Evolutionary conservation across 2,888 invertebrate genomes (phyloP).

Genomic region (Conchocele bisecta): DNA sequence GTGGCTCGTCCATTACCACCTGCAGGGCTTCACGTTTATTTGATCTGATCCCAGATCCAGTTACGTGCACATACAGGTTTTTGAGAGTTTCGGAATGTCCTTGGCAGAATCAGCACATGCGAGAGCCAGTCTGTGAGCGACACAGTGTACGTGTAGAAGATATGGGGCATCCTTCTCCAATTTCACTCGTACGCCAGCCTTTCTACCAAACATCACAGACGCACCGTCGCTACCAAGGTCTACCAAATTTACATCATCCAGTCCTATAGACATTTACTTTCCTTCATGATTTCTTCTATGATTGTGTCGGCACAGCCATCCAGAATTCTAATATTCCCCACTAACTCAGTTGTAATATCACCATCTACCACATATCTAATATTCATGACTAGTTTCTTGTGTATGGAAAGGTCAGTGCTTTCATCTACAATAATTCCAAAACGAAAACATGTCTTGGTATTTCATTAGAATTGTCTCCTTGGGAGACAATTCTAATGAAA

Average conservation of each 20-base stretch:
- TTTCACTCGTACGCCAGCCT: constrained; percentile 2
- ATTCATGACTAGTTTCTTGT: constrained; percentile 5
- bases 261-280: background rate
- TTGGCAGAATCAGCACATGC: constrained; percentile 20
- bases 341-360: background rate
- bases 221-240: constrained; percentile 24
- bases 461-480: no score
- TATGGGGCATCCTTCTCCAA: constrained; percentile 8
- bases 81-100: constrained; percentile 9
- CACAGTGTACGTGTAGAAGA: constrained; percentile 23
- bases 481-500: no score
- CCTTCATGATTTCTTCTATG: background rate
- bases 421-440: constrained; percentile 7
- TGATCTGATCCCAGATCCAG: background rate
- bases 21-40: constrained; percentile 6
- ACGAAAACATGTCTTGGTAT: no score
- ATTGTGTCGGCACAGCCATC: constrained; percentile 6
- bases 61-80: constrained; percentile 1
- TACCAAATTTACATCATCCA: constrained; percentile 5
- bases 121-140: constrained; percentile 21
- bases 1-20: constrained; percentile 5
- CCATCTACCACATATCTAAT: background rate
- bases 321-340: constrained; percentile 4
- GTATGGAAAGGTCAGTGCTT: constrained; percentile 8
- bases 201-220: constrained; percentile 14